Evolutionary conservation across 2,797 vertebrate genomes (phyloP).

Genomic region (Lacerta bilineata): DNA sequence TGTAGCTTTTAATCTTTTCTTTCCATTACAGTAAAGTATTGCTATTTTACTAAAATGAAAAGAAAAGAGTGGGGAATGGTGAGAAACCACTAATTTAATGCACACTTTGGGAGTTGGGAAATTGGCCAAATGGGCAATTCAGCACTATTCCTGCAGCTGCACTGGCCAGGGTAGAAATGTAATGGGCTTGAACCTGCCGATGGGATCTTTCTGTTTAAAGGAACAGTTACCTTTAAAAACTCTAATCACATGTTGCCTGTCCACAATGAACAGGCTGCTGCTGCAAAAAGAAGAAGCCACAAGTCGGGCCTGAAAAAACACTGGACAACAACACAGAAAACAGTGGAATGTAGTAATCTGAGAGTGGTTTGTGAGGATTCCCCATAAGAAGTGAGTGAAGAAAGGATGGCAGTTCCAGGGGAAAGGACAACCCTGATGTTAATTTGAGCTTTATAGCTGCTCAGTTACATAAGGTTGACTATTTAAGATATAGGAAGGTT

Average conservation of each 20-base stretch:
- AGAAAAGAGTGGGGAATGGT: not conserved
- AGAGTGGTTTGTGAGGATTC: not conserved
- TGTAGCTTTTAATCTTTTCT: not conserved
- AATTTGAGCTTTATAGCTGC: not conserved
- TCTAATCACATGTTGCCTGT: not conserved
- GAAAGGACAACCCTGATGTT: not conserved
- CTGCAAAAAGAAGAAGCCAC: not conserved
- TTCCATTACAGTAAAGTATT: not conserved
- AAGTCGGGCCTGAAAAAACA: not conserved
- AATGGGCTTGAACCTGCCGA: not conserved
- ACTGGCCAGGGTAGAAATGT: not conserved
- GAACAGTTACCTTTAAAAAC: not conserved
- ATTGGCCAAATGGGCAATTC: not conserved
- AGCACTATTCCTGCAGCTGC: not conserved
- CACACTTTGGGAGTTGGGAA: not conserved
- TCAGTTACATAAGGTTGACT: not conserved
- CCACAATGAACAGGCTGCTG: not conserved
- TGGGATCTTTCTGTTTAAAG: not conserved
- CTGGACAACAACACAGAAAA: not conserved
- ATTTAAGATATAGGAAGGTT: constrained; percentile 43
- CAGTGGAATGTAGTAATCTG: not conserved
- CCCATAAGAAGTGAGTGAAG: not conserved
- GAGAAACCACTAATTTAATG: not conserved
- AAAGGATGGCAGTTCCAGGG: not conserved
- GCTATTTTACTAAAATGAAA: not conserved